phyloP scores from a whole-genome alignment of 2,113 vertebrate species.

The Mormyrus lacerda region DNA sequence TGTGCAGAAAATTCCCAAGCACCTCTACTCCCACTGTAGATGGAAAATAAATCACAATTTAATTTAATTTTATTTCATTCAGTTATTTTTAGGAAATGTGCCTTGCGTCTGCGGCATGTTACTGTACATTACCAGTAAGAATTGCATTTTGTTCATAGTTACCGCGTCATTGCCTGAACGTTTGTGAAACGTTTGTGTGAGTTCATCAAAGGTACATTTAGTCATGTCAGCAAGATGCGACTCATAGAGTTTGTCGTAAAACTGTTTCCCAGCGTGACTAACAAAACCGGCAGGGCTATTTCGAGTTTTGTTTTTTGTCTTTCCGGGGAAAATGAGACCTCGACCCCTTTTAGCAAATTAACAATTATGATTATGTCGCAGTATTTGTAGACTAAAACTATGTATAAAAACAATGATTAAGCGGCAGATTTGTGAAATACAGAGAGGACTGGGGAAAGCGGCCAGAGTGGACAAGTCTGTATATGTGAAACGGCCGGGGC shows the following conservation, averaged over 20 bases:
- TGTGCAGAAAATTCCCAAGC: not conserved
- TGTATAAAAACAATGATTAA: not conserved
- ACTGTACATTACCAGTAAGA: not conserved
- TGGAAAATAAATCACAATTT: not conserved
- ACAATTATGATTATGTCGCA: not conserved
- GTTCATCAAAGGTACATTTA: not conserved
- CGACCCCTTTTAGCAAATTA: not conserved
- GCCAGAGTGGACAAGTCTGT: not conserved
- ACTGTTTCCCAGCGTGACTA: not conserved
- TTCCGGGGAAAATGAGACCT: not conserved
- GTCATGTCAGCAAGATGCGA: not conserved
- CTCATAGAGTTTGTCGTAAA: not conserved
- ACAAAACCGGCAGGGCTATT: not conserved
- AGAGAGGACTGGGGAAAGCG: not conserved
- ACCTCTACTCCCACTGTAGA: not conserved
- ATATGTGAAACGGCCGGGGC: not conserved
- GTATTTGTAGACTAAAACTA: not conserved
- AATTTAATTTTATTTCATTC: not conserved
- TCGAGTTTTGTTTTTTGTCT: not conserved
- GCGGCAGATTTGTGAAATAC: not conserved
- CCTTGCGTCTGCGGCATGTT: not conserved
- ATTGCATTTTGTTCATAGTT: not conserved
- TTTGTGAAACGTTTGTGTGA: not conserved
- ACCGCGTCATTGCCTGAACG: not conserved
- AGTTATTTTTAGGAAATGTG: not conserved